phyloP scores from a whole-genome alignment of 2,113 vertebrate genomes.

The Oryzias woworae region DNA sequence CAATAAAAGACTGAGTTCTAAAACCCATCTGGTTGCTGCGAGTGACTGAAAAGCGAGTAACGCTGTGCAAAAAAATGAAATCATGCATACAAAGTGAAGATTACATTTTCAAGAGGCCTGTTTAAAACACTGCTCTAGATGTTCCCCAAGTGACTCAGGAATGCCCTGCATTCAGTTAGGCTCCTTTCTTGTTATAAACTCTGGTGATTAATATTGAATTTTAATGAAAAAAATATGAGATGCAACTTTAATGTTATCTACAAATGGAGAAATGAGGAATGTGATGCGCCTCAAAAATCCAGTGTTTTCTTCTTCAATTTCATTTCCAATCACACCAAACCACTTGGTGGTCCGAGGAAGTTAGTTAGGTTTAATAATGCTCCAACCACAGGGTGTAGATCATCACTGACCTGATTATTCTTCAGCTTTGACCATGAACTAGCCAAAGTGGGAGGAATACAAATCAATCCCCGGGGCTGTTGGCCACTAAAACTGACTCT shows the following conservation, averaged over 20 bases:
- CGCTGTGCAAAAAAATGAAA: too few species aligned
- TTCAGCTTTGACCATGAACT: conserved; percentile 62
- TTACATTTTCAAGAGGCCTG: too few species aligned
- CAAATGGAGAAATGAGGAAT: conserved; percentile 28
- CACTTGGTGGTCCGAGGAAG: conserved; percentile 56
- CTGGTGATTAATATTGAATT: conserved; percentile 25
- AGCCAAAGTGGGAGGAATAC: conserved; percentile 49
- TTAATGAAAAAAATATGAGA: conserved; percentile 47
- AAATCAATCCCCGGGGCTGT: conserved; percentile 57
- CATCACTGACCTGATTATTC: conserved; percentile 62
- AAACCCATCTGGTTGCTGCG: too few species aligned
- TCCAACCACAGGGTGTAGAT: conserved; percentile 59
- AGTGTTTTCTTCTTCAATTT: conserved; percentile 24
- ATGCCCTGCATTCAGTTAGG: too few species aligned
- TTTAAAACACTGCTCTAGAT: too few species aligned
- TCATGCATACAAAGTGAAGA: too few species aligned
- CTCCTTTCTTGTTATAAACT: conserved; percentile 19
- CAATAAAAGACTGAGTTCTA: too few species aligned
- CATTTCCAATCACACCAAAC: conserved; percentile 5
- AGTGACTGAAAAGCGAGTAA: too few species aligned
- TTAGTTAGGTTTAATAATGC: conserved; percentile 47
- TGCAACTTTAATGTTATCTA: conserved; percentile 32
- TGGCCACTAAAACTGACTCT: conserved; percentile 62
- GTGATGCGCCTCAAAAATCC: conserved; percentile 27
- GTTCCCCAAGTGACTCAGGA: too few species aligned